Conservation (phyloP, 2,113 vertebrate genomes). For the Eolophus roseicapilla region DNA sequence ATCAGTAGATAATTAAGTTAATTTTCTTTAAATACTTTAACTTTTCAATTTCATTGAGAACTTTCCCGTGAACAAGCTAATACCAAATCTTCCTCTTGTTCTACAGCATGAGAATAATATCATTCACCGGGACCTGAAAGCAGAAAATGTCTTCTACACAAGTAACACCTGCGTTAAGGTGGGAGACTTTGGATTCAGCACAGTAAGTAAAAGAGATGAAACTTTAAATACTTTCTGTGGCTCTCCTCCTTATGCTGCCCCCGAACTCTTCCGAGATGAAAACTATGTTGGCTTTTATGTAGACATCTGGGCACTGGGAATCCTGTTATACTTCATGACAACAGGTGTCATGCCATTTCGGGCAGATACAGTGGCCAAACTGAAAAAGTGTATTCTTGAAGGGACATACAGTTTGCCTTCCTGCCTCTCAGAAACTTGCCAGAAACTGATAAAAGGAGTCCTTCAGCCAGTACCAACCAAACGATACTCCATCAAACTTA, state of each 20-base stretch:
- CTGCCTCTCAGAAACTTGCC: slow-evolving; percentile 85
- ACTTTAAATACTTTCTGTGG: slow-evolving; percentile 95
- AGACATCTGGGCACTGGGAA: slow-evolving; percentile 94
- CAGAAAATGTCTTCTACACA: slow-evolving; percentile 94
- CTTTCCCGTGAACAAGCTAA: background rate
- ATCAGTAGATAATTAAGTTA: background rate
- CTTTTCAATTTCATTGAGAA: background rate
- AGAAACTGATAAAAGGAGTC: slow-evolving; percentile 84
- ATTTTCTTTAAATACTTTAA: background rate
- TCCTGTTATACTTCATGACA: slow-evolving; percentile 93
- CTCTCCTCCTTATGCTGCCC: slow-evolving; percentile 94
- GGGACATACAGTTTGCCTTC: slow-evolving; percentile 82
- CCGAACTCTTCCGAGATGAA: slow-evolving; percentile 93
- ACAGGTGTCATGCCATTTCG: slow-evolving; percentile 92
- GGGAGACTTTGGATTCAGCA: slow-evolving; percentile 98
- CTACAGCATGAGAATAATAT: slow-evolving; percentile 92
- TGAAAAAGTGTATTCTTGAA: slow-evolving; percentile 93
- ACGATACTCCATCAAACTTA: slow-evolving; percentile 83
- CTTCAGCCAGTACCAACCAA: slow-evolving; percentile 85
- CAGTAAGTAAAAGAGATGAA: slow-evolving; percentile 86
- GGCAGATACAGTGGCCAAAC: slow-evolving; percentile 92
- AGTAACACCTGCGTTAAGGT: slow-evolving; percentile 92
- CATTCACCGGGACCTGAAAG: slow-evolving; percentile 94
- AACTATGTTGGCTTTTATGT: slow-evolving; percentile 87
- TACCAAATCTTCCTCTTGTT: slow-evolving; percentile 6